Evolutionary conservation across 2,888 invertebrate species (phyloP), one percentile per base, ranked within the genome.

Genomic region (Eudasyphora cyanicolor): DNA sequence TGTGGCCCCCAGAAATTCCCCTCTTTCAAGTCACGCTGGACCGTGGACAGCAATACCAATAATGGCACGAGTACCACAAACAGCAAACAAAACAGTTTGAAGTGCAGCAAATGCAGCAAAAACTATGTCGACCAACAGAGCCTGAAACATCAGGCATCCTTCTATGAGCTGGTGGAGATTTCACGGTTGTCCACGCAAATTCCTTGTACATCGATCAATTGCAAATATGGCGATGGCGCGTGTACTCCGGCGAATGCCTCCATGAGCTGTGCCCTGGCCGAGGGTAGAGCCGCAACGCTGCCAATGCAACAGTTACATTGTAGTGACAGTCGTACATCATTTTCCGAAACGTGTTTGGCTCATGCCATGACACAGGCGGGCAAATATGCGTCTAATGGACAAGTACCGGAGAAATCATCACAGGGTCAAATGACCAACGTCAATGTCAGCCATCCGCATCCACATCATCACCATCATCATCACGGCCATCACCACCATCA

Each of bases 131-230:
- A 69, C 14, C 69, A 71, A 38, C 71, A 45, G 24, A 76, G 85
- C 27, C 73, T 90, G 2, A 88, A 87, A 32, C 89, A 89, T 79
- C 88, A 90, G 45, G 86, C 89, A 5, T 89, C 92, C 0, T 90
- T 92, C 32, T 92, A 91, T 70, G 91, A 92, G 64, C 86, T 92
- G 2, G 89, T 92, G 7, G 90, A 92, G 77, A 88, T 91, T 8
- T 89, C 91, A 5, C 89, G 89, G 10, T 87, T 89, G 32, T 89
- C 91, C 0, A 89, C 90, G 10, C 87, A 90, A 14, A 87, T 89
- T n/a, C 89, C 89, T 12, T 91, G 90, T 69, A 87, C 90, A 49
- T 86, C 89, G 5, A 88, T 90, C 17, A 89, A 87, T 71, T 92
- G 91, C 79, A 87, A 88, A 38, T 89, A 89, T 51, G 86, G 86